Conservation (phyloP, 1,140 invertebrate species). For the Bacillus rossius region DNA sequence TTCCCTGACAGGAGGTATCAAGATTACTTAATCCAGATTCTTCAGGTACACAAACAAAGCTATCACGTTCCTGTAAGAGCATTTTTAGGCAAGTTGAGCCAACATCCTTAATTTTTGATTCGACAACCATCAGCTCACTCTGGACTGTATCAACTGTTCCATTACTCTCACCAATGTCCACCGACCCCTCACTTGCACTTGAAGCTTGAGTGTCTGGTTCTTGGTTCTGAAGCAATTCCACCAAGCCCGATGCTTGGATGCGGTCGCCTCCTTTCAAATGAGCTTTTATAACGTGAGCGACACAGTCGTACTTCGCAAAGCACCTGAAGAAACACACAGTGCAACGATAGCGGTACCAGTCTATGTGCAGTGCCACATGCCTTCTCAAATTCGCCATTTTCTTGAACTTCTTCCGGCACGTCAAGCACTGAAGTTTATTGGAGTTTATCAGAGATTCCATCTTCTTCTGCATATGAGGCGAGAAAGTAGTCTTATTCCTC, state of each 20-base stretch:
- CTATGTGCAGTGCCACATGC: slow-evolving; percentile 43
- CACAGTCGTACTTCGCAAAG: slow-evolving; percentile 37
- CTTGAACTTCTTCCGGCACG: slow-evolving; percentile 37
- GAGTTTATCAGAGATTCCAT: slow-evolving; percentile 9
- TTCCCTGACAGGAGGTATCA: too few relatives aligned
- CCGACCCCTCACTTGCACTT: not conserved
- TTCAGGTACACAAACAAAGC: slow-evolving; percentile 25
- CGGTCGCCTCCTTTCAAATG: slow-evolving; percentile 22
- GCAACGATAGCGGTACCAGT: slow-evolving; percentile 43
- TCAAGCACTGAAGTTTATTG: slow-evolving; percentile 36
- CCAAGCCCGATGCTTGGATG: not conserved
- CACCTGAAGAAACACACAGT: slow-evolving; percentile 40
- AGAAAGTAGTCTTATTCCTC: not conserved
- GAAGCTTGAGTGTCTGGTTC: not conserved
- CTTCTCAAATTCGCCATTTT: slow-evolving; percentile 34
- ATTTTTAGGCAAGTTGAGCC: not conserved
- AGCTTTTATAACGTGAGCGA: slow-evolving; percentile 35
- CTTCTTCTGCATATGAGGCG: slow-evolving; percentile 6
- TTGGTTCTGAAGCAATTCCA: slow-evolving; percentile 11
- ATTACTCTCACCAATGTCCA: not conserved
- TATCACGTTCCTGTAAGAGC: slow-evolving; percentile 46
- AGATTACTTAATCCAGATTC: not conserved
- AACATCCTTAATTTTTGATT: slow-evolving; percentile 12
- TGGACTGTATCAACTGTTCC: not conserved
- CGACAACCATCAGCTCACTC: not conserved